phyloP scores from a whole-genome alignment of 2,113 vertebrate genomes.

The Ctenomys sociabilis region DNA sequence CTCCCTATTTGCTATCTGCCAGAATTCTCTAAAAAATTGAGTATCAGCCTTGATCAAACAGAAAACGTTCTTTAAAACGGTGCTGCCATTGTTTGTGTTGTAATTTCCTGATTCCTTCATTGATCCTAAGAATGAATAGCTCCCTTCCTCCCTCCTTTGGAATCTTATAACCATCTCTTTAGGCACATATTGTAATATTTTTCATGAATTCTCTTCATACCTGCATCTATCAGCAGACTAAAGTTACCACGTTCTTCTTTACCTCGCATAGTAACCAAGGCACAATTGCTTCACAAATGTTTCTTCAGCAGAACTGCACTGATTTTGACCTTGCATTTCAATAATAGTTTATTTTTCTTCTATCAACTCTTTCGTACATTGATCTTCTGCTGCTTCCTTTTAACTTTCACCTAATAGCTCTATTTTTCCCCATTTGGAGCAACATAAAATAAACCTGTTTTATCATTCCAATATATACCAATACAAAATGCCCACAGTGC shows the following conservation, averaged over 20 bases:
- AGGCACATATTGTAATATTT: not conserved
- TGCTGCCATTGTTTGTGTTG: not conserved
- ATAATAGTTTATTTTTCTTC: not conserved
- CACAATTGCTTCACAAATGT: not conserved
- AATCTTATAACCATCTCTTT: not conserved
- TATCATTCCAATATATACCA: not conserved
- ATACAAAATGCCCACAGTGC: not conserved
- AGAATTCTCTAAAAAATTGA: no score
- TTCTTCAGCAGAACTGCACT: not conserved
- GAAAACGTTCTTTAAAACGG: not conserved
- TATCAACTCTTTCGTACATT: not conserved
- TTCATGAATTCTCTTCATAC: not conserved
- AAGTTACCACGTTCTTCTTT: not conserved
- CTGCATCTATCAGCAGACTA: not conserved
- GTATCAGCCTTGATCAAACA: not conserved
- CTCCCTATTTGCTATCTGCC: fast-evolving
- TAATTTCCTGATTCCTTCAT: not conserved
- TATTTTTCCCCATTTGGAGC: not conserved
- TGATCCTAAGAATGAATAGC: not conserved
- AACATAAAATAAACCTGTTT: not conserved
- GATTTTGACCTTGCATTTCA: not conserved
- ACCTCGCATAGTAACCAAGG: not conserved
- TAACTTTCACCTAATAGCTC: not conserved
- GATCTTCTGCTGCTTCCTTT: not conserved
- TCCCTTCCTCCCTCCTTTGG: not conserved